Conservation (phyloP, 2,888 invertebrate species). For the Cremastinae sp. region DNA sequence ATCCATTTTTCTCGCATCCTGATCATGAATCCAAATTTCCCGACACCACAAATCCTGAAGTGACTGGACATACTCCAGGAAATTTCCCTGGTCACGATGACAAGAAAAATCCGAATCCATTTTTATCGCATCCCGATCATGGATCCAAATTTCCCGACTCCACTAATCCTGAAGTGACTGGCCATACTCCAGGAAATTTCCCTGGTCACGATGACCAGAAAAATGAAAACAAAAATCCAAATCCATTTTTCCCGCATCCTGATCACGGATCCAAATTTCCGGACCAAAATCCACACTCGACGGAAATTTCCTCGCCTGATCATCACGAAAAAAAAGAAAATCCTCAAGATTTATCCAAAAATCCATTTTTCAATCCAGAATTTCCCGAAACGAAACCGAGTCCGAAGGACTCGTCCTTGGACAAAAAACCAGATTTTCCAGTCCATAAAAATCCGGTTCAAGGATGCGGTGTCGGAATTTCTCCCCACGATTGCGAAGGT, state of each 20-base stretch:
- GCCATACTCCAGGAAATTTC: no score
- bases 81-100: conserved; percentile 6
- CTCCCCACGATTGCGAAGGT: conserved; percentile 4
- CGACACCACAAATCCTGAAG: no score
- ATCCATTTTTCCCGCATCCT: conserved; percentile 23
- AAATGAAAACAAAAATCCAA: no score
- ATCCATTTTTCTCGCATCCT: conserved; percentile 10
- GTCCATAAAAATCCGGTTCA: no score
- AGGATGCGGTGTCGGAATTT: conserved; percentile 13
- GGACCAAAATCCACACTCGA: not conserved
- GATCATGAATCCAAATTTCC: not conserved
- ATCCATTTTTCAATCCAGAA: conserved; percentile 24
- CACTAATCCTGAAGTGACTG: no score
- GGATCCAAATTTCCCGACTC: not conserved
- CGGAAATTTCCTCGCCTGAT: conserved; percentile 9
- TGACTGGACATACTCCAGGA: no score
- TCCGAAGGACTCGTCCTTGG: conserved; percentile 7
- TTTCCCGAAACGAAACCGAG: not conserved
- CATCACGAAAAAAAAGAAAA: not conserved
- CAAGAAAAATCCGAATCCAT: conserved; percentile 4
- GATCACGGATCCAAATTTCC: not conserved
- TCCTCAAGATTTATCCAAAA: conserved; percentile 1
- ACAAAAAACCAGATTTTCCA: not conserved
- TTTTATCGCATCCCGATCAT: not conserved
- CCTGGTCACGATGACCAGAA: conserved; percentile 8